Evolutionary conservation across 1,140 invertebrate species (phyloP).

Genomic region (Hylaeus anthracinus): DNA sequence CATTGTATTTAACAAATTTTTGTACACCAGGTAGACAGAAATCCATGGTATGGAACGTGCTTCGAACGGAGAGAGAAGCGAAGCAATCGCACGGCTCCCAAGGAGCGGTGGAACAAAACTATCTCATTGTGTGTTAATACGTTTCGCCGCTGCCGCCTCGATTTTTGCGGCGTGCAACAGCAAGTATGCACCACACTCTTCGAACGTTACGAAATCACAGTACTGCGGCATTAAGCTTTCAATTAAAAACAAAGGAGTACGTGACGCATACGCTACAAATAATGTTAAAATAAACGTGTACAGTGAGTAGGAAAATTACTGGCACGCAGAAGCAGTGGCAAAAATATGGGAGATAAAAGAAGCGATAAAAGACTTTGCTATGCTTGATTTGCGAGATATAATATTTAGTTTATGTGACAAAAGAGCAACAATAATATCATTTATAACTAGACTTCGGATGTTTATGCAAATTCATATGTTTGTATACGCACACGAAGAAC

Average conservation of each 20-base stretch:
- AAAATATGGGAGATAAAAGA: too few species aligned
- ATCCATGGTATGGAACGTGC: slow-evolving; percentile 73
- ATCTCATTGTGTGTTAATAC: slow-evolving; percentile 82
- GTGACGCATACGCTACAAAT: too few species aligned
- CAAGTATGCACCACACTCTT: slow-evolving; percentile 30
- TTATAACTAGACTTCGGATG: too few species aligned
- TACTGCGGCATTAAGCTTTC: background rate
- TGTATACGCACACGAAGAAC: too few species aligned
- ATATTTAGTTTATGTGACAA: too few species aligned
- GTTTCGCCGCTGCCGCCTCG: slow-evolving; percentile 52
- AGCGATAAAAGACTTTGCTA: too few species aligned
- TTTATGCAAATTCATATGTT: too few species aligned
- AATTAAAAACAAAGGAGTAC: background rate
- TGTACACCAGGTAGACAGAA: slow-evolving; percentile 69
- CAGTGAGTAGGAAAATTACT: too few species aligned
- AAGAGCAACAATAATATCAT: too few species aligned
- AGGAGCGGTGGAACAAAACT: slow-evolving; percentile 78
- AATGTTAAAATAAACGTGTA: too few species aligned
- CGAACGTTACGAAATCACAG: slow-evolving; percentile 1
- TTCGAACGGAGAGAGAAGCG: slow-evolving; percentile 67
- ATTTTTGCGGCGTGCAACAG: slow-evolving; percentile 43
- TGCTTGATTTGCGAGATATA: too few species aligned
- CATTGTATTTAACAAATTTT: slow-evolving; percentile 34
- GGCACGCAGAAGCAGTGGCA: too few species aligned
- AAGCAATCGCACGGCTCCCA: slow-evolving; percentile 67